Conservation (phyloP, 2,888 invertebrate genomes). For the Leucoma salicis region DNA sequence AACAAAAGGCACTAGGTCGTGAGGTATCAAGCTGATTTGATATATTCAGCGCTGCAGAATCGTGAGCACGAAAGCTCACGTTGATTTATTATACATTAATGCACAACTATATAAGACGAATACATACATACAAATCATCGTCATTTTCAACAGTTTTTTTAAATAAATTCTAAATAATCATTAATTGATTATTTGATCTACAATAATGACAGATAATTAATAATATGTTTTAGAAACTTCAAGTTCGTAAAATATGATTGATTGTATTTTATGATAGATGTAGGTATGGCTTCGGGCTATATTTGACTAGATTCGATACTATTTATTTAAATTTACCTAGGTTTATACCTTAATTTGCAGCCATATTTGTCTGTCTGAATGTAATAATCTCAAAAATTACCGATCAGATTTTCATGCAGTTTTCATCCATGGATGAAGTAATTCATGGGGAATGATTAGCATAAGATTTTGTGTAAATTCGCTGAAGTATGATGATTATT, state of each 20-base stretch:
- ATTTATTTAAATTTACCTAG: not conserved
- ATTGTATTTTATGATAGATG: conserved; percentile 20
- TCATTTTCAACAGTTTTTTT: conserved; percentile 36
- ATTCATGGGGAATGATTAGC: too few relatives aligned
- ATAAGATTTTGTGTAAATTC: too few relatives aligned
- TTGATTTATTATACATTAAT: conserved; percentile 65
- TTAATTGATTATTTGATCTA: conserved; percentile 63
- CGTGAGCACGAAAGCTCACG: conserved; percentile 59
- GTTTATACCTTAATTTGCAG: too few relatives aligned
- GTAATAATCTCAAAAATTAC: too few relatives aligned
- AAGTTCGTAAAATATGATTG: conserved; percentile 36
- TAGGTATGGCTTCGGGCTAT: not conserved
- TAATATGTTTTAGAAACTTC: conserved; percentile 43
- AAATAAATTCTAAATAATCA: conserved; percentile 35
- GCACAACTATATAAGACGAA: conserved; percentile 13
- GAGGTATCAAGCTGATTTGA: conserved; percentile 79
- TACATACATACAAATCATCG: not conserved
- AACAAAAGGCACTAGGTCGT: conserved; percentile 73
- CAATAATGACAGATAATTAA: conserved; percentile 67
- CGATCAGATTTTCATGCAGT: too few relatives aligned
- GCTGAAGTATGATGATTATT: too few relatives aligned
- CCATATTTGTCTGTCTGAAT: too few relatives aligned
- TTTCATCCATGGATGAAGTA: too few relatives aligned
- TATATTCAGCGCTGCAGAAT: conserved; percentile 70
- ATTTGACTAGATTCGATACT: not conserved